Conservation (phyloP, 2,797 vertebrate species). For the Salmo trutta region DNA sequence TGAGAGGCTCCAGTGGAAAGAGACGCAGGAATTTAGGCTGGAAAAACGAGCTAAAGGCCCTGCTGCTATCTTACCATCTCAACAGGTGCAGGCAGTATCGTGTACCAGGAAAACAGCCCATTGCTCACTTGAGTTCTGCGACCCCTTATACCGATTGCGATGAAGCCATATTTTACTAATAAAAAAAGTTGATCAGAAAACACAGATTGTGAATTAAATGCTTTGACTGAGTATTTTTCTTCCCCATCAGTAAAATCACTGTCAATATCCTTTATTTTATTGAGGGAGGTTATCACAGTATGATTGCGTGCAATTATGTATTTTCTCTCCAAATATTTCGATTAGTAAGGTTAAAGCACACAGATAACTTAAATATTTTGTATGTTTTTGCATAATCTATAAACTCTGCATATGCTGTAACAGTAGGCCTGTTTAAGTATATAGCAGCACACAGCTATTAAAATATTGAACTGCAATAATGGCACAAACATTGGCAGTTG, state of each 20-base stretch:
- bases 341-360: too few species aligned
- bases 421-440: background rate
- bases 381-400: too few species aligned
- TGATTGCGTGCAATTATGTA: background rate
- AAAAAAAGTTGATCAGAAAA: background rate
- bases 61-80: slow-evolving; percentile 67
- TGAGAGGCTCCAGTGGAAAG: slow-evolving; percentile 69
- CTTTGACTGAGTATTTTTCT: background rate
- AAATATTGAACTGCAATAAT: slow-evolving; percentile 37
- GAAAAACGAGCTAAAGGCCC: slow-evolving; percentile 55
- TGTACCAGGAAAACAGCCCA: slow-evolving; percentile 48
- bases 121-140: slow-evolving; percentile 37
- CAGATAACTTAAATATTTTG: background rate
- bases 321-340: background rate
- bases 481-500: slow-evolving; percentile 22
- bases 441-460: slow-evolving; percentile 9
- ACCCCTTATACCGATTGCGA: background rate
- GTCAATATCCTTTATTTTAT: background rate
- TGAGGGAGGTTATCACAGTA: background rate
- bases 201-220: background rate
- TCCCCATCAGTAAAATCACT: background rate
- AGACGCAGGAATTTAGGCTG: slow-evolving; percentile 65
- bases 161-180: background rate
- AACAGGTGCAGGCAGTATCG: slow-evolving; percentile 53
- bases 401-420: background rate